Evolutionary conservation across 1,140 invertebrate species (phyloP).

Genomic region (Drosophila sp.): DNA sequence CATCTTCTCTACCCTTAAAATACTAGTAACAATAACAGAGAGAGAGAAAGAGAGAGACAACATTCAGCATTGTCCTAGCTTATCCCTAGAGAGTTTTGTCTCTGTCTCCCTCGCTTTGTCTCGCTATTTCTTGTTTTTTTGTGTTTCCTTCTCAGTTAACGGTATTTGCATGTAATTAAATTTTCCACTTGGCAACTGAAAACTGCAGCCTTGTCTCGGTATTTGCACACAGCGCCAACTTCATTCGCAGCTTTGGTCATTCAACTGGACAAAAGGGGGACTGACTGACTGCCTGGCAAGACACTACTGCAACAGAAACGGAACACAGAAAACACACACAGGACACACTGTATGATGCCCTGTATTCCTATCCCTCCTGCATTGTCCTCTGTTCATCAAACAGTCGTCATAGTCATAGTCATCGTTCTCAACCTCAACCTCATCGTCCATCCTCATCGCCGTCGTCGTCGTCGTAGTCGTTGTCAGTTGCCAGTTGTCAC

Average conservation of each 20-base stretch:
- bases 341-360: constrained; percentile 14
- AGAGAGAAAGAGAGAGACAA: background rate
- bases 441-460: background rate
- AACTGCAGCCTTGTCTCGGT: constrained; percentile 63
- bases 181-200: constrained; percentile 68
- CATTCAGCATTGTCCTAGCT: background rate
- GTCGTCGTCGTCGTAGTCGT: background rate
- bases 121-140: constrained; percentile 22
- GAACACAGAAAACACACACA: background rate
- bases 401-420: constrained; percentile 38
- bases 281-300: background rate
- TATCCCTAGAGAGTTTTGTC: constrained; percentile 31
- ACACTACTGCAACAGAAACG: background rate
- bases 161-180: constrained; percentile 76
- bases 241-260: constrained; percentile 44
- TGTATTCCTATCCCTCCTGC: background rate
- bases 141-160: constrained; percentile 42
- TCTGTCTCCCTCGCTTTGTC: constrained; percentile 20
- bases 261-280: constrained; percentile 46
- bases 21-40: background rate
- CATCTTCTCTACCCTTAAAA: too few relatives aligned
- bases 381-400: constrained; percentile 36
- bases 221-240: constrained; percentile 51
- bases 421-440: background rate
- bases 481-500: constrained; percentile 8